A percentile compares a stretch with the other conserved stretches of the same genome.
phyloP scores from a whole-genome alignment of 2,113 vertebrate genomes.

The Eptesicus fuscus region DNA sequence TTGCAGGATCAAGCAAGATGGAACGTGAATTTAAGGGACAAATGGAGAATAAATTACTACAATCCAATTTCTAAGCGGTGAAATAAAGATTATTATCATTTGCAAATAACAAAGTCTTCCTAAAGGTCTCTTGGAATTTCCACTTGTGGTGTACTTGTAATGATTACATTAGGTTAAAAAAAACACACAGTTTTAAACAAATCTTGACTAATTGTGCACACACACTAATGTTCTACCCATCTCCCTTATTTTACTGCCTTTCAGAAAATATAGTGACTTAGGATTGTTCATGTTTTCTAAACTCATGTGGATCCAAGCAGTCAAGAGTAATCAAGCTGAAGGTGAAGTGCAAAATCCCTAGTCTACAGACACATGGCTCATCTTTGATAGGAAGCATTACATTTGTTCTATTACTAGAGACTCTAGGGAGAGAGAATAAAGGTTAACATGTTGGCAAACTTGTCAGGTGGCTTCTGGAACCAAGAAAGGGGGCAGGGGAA shows the following conservation, averaged over 20 bases:
- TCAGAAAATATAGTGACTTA: background rate
- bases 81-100: background rate
- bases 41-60: background rate
- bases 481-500: background rate
- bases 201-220: background rate
- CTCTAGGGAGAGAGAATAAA: slow-evolving; percentile 41
- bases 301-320: background rate
- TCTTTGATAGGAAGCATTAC: background rate
- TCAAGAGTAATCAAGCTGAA: slow-evolving; percentile 20
- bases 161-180: background rate
- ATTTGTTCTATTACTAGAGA: background rate
- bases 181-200: background rate
- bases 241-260: background rate
- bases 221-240: background rate
- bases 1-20: background rate
- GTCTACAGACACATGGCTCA: background rate
- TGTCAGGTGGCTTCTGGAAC: slow-evolving; percentile 32
- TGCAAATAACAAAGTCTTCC: background rate
- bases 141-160: background rate
- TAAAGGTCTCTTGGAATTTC: background rate
- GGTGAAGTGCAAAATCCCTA: background rate
- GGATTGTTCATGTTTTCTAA: background rate
- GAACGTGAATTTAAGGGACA: background rate
- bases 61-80: background rate
- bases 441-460: slow-evolving; percentile 32